A percentile compares a stretch with the other conserved stretches of the same genome.
Conservation (phyloP, 2,113 vertebrate genomes). For the Myotis yumanensis region DNA sequence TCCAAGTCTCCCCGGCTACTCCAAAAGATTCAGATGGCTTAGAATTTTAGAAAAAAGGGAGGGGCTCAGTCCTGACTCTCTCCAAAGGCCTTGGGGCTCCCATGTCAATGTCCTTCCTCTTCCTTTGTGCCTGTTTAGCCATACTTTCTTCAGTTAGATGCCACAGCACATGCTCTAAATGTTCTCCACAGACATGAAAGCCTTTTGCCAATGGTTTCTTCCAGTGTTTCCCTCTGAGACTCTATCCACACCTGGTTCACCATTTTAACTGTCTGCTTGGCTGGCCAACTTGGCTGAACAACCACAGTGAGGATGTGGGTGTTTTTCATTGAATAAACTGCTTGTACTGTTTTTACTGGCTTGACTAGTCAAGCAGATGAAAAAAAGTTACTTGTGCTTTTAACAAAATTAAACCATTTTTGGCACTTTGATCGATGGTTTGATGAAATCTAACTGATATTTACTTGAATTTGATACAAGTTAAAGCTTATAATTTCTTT, state of each 20-base stretch:
- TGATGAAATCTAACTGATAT: constrained; percentile 65
- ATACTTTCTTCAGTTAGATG: background rate
- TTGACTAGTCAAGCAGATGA: constrained; percentile 73
- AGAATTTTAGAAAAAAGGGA: background rate
- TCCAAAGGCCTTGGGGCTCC: background rate
- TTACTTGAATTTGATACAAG: background rate
- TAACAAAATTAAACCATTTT: constrained; percentile 56
- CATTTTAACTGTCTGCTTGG: constrained; percentile 59
- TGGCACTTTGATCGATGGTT: constrained; percentile 54
- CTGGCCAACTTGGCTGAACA: background rate
- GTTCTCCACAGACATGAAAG: constrained; percentile 14
- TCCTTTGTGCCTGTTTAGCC: background rate
- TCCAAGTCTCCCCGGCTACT: background rate
- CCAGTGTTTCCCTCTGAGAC: background rate
- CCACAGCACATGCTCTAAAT: background rate
- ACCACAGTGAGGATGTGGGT: constrained; percentile 11
- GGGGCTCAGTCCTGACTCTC: background rate
- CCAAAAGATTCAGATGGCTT: background rate
- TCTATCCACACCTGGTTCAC: constrained; percentile 55
- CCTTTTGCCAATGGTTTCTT: constrained; percentile 6
- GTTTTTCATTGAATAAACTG: constrained; percentile 63
- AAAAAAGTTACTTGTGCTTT: constrained; percentile 56
- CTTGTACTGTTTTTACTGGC: constrained; percentile 65
- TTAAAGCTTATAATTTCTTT: constrained; percentile 17
- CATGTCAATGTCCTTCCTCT: background rate